These are phyloP conservation scores for Nyleta sp. DNA, from an alignment of 2,888 invertebrate genomes.

Conservation along the genomic window DNA sequence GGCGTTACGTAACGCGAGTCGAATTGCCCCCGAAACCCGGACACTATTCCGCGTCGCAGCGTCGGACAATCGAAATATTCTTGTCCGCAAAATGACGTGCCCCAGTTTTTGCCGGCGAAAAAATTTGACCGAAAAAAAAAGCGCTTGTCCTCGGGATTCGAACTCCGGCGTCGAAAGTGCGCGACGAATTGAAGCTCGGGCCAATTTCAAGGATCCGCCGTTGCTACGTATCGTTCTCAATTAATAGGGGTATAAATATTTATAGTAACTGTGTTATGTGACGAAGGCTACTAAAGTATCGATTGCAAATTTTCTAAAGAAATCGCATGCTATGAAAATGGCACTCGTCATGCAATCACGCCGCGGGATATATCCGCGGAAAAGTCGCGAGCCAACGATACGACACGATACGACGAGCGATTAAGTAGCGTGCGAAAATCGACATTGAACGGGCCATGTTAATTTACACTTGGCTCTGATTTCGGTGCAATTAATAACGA, in stretches of 20 bases:
- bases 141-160: too few species aligned
- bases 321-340: conserved; percentile 55
- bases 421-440: not conserved
- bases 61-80: not conserved
- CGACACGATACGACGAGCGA: not conserved
- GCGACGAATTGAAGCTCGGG: conserved; percentile 10
- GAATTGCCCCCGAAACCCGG: conserved; percentile 9
- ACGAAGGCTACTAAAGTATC: conserved; percentile 51
- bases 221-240: conserved; percentile 36
- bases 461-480: conserved; percentile 3
- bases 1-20: conserved; percentile 43
- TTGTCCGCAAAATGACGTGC: too few species aligned
- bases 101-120: not conserved
- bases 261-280: conserved; percentile 48
- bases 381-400: conserved; percentile 18
- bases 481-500: not conserved
- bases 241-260: conserved; percentile 55
- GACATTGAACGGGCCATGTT: conserved; percentile 30
- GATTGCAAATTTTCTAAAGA: conserved; percentile 58
- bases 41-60: conserved; percentile 1
- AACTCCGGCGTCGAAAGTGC: not conserved
- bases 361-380: not conserved
- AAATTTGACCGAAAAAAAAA: too few species aligned
- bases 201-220: conserved; percentile 28
- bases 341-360: conserved; percentile 43